Evolutionary conservation across 2,797 vertebrate genomes (phyloP).

Genomic region (Simalia tracyae): DNA sequence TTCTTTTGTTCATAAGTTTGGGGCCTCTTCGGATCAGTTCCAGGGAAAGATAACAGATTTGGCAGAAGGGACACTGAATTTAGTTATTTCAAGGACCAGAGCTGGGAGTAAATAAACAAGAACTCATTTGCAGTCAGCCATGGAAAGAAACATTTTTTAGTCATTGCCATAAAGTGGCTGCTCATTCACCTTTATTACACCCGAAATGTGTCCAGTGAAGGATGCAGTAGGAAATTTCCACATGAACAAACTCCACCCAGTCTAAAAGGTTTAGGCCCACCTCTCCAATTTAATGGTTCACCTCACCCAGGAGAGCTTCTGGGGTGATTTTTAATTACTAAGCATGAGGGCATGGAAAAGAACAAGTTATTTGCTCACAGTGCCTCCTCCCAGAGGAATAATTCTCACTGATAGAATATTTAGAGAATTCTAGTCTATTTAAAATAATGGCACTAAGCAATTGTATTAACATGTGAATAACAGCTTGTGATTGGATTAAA

Average conservation of each 20-base stretch:
- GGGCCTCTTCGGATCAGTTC: neutral
- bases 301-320: slow-evolving; percentile 39
- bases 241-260: slow-evolving; percentile 38
- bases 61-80: neutral
- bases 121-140: slow-evolving; percentile 6
- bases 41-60: neutral
- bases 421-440: neutral
- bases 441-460: neutral
- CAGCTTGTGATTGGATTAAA: neutral
- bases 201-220: slow-evolving; percentile 28
- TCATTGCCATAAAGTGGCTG: slow-evolving; percentile 31
- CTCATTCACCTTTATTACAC: slow-evolving; percentile 20
- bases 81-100: slow-evolving; percentile 4
- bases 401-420: neutral
- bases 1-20: neutral
- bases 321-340: slow-evolving; percentile 54
- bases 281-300: slow-evolving; percentile 55
- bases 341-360: slow-evolving; percentile 28
- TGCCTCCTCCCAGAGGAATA: neutral
- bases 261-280: slow-evolving; percentile 33
- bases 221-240: slow-evolving; percentile 51
- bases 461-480: neutral
- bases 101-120: neutral
- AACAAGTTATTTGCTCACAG: neutral
- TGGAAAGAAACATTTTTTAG: slow-evolving; percentile 46